Evolutionary conservation across 92 coral and sea anemone species (phyloP).

Genomic region (Palythoa grandis): DNA sequence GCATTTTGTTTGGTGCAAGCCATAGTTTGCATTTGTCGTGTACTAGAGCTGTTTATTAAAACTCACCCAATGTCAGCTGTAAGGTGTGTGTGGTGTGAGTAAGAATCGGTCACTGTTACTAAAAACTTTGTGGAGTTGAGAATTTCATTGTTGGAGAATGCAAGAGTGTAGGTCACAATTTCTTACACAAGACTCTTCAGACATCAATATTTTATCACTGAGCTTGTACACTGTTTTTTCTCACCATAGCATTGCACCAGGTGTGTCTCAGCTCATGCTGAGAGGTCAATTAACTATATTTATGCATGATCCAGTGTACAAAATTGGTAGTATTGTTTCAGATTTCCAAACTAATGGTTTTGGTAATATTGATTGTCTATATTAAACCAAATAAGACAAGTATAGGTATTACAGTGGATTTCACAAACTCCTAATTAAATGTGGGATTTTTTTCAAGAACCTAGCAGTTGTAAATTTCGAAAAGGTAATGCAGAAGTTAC

Average conservation of each 20-base stretch:
- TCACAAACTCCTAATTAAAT: not conserved
- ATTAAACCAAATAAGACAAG: conserved; percentile 14
- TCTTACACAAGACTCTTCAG: not conserved
- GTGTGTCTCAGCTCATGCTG: not conserved
- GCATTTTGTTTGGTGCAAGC: not conserved
- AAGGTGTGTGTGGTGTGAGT: not conserved
- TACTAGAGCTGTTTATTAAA: not conserved
- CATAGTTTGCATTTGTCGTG: not conserved
- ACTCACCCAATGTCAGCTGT: not conserved
- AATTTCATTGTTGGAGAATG: not conserved
- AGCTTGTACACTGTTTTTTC: not conserved
- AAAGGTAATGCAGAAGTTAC: not conserved
- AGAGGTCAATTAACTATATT: conserved; percentile 12
- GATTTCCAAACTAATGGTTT: conserved; percentile 16
- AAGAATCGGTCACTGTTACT: not conserved
- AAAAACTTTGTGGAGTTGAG: not conserved
- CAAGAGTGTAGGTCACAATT: not conserved
- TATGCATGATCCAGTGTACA: conserved; percentile 20
- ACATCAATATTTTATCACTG: not conserved
- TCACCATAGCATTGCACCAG: not conserved
- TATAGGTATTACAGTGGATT: not conserved
- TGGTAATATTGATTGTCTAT: conserved; percentile 30
- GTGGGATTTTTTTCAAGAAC: not conserved
- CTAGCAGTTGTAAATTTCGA: not conserved
- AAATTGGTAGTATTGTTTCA: conserved; percentile 7